These are phyloP conservation scores for Micoletzkya japonica DNA, from an alignment of 2,888 invertebrate genomes.

Conservation along the genomic window DNA sequence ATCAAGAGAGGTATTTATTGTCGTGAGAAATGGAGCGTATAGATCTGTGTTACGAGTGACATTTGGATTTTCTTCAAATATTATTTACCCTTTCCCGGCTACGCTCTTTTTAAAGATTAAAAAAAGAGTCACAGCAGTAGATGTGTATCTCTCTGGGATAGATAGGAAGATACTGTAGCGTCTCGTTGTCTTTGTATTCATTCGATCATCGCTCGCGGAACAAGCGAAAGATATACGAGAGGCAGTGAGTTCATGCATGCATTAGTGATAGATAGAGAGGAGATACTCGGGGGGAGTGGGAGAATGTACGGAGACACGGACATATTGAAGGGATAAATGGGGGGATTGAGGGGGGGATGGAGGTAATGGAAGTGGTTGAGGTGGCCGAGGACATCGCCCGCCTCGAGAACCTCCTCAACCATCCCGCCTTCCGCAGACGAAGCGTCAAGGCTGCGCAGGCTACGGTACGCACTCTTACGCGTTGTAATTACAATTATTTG, in stretches of 20 bases:
- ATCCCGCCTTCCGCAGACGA: slow-evolving; percentile 48
- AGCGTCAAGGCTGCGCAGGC: slow-evolving; percentile 44
- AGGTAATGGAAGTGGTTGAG: slow-evolving; percentile 18
- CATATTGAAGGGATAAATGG: no score
- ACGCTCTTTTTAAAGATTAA: background rate
- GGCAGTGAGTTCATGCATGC: no score
- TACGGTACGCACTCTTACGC: no score
- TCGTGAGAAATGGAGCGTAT: background rate
- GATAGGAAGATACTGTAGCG: no score
- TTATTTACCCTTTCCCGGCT: background rate
- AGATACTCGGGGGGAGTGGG: no score
- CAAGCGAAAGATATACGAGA: no score
- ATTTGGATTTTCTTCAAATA: background rate
- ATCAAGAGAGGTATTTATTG: slow-evolving; percentile 16
- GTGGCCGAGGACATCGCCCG: slow-evolving; percentile 45
- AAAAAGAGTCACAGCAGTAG: background rate
- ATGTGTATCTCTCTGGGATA: no score
- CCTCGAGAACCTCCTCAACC: slow-evolving; percentile 44
- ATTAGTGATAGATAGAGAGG: no score
- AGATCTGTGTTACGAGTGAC: background rate
- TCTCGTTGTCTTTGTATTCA: no score
- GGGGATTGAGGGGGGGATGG: background rate
- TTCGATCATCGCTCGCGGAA: no score
- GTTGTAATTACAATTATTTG: no score
- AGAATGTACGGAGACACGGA: no score